A percentile compares a stretch with the other conserved stretches of the same genome.
Evolutionary conservation across 2,888 invertebrate species (phyloP).

Genomic region (Idaea aversata): DNA sequence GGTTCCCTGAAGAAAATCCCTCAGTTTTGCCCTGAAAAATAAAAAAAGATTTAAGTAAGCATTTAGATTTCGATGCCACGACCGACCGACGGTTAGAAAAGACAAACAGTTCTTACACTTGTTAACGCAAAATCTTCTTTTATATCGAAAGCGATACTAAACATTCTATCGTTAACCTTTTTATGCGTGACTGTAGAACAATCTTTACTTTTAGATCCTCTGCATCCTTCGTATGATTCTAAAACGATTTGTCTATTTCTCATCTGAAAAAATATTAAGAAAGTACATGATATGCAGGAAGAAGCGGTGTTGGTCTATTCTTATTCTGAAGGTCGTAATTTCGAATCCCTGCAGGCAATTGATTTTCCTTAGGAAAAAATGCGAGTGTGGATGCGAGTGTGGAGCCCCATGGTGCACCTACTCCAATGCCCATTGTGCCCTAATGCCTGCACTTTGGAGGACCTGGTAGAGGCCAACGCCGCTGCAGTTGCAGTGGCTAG

Average conservation of each 20-base stretch:
- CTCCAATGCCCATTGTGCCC: too few species aligned
- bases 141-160: background rate
- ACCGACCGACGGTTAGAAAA: background rate
- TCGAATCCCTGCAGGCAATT: too few species aligned
- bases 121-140: background rate
- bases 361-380: too few species aligned
- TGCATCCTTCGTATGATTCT: constrained; percentile 14
- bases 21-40: background rate
- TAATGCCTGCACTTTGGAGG: too few species aligned
- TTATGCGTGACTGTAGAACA: constrained; percentile 20
- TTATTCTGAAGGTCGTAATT: too few species aligned
- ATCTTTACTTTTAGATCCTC: constrained; percentile 31
- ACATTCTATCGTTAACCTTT: background rate
- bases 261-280: constrained; percentile 5
- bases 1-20: background rate
- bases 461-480: too few species aligned
- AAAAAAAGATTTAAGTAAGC: background rate
- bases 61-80: too few species aligned
- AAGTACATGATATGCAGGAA: too few species aligned
- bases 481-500: too few species aligned
- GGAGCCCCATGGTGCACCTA: too few species aligned
- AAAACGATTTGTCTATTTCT: background rate
- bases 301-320: too few species aligned
- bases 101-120: background rate
- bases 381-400: too few species aligned